Conservation (phyloP, 2,113 vertebrate genomes). For the Aspiorhynchus laticeps region DNA sequence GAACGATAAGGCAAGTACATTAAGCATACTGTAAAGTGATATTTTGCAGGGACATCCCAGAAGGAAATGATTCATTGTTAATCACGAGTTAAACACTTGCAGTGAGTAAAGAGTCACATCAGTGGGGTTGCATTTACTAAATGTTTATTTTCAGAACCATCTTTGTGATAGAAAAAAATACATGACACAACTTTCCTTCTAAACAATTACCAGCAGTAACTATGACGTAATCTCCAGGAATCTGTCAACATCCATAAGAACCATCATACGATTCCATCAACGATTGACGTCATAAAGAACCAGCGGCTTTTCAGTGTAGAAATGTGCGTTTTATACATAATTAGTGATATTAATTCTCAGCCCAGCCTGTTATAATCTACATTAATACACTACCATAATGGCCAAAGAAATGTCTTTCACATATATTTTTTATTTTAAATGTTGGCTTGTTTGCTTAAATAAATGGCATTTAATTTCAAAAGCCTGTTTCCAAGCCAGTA, state of each 20-base stretch:
- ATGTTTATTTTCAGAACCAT: conserved; percentile 46
- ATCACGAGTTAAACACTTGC: background rate
- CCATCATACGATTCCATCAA: conserved; percentile 61
- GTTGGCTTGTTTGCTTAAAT: conserved; percentile 14
- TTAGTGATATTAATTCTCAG: background rate
- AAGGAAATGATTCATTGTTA: background rate
- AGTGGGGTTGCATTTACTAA: conserved; percentile 39
- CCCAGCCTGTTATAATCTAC: background rate
- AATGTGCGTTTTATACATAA: conserved; percentile 5
- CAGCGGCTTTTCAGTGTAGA: background rate
- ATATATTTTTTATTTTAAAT: conserved; percentile 12
- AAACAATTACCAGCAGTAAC: background rate
- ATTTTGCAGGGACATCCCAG: background rate
- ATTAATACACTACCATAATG: background rate
- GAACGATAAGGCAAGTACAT: background rate
- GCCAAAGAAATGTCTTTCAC: conserved; percentile 1
- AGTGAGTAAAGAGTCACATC: conserved; percentile 12
- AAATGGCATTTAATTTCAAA: conserved; percentile 20
- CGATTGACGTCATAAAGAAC: conserved; percentile 24
- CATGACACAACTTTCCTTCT: conserved; percentile 17
- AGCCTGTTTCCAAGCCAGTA: conserved; percentile 26
- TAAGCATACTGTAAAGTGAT: background rate
- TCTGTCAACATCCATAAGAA: conserved; percentile 53
- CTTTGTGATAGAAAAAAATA: conserved; percentile 42
- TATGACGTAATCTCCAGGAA: conserved; percentile 59